Percentiles rank a stretch among this genome's conserved stretches.
Conservation (phyloP, 92 coral and sea anemone species). For the Nematostella vectensis region DNA sequence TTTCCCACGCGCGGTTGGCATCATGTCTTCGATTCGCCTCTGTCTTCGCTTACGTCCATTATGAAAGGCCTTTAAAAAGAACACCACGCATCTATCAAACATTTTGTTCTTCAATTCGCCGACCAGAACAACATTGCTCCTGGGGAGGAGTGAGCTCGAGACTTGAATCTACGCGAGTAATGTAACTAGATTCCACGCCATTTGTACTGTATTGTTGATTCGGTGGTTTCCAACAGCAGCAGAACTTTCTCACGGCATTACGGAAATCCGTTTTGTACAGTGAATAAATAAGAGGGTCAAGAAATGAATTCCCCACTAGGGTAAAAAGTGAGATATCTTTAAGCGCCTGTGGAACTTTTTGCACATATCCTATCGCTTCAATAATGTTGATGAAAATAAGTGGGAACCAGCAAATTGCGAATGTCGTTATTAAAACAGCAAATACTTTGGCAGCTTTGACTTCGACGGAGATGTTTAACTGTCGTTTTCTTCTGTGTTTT, state of each 20-base stretch:
- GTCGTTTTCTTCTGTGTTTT: conserved; percentile 16
- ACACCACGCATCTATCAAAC: too few relatives aligned
- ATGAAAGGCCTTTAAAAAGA: too few relatives aligned
- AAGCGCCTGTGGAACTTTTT: conserved; percentile 38
- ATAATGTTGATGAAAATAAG: conserved; percentile 66
- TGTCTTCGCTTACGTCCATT: too few relatives aligned
- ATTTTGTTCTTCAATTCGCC: too few relatives aligned
- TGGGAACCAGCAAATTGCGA: conserved; percentile 84
- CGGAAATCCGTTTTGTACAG: conserved; percentile 82
- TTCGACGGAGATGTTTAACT: conserved; percentile 47
- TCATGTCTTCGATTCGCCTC: too few relatives aligned
- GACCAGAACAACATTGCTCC: too few relatives aligned
- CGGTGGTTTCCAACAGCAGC: conserved; percentile 20
- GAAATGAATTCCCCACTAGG: conserved; percentile 73
- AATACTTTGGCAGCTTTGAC: conserved; percentile 82
- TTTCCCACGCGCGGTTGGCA: too few relatives aligned
- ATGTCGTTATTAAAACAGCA: conserved; percentile 65
- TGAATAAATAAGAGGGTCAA: conserved; percentile 81
- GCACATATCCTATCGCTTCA: conserved; percentile 41
- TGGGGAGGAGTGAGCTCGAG: too few relatives aligned
- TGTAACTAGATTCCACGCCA: not conserved
- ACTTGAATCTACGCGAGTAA: too few relatives aligned
- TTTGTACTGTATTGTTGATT: not conserved
- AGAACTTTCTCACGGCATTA: conserved; percentile 37
- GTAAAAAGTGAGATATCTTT: conserved; percentile 64